A percentile compares a stretch with the other conserved stretches of the same genome.
These are phyloP conservation scores for Drosophila pseudoobscura DNA, from an alignment of 1,140 invertebrate genomes.

Conservation along the genomic window DNA sequence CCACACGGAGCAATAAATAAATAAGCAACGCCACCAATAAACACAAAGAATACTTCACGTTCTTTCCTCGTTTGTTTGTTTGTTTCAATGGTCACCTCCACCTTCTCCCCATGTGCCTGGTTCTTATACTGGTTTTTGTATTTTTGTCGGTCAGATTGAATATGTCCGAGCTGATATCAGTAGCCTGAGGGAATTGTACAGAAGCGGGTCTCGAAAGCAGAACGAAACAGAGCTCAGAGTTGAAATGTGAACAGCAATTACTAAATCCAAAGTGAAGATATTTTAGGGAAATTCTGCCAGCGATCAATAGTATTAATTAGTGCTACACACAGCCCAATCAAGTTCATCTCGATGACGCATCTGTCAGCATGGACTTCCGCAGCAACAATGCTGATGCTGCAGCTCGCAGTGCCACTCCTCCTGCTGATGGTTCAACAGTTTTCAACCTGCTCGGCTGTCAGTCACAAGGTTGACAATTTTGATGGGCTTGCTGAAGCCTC, in stretches of 20 bases:
- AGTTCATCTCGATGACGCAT: conserved; percentile 17
- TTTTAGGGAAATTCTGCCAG: not conserved
- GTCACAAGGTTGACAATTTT: conserved; percentile 42
- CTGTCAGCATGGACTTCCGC: conserved; percentile 21
- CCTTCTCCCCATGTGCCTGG: not conserved
- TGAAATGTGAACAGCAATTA: conserved; percentile 19
- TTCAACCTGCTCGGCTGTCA: conserved; percentile 24
- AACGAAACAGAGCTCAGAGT: conserved; percentile 22
- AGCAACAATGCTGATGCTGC: conserved; percentile 23
- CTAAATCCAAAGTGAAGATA: conserved; percentile 6
- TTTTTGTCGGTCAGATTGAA: conserved; percentile 66
- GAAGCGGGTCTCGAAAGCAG: conserved; percentile 28
- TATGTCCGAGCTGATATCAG: conserved; percentile 45
- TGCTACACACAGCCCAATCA: conserved; percentile 1
- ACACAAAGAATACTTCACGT: conserved; percentile 38
- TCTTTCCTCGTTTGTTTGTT: conserved; percentile 50
- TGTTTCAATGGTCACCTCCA: not conserved
- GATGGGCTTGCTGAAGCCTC: conserved; percentile 13
- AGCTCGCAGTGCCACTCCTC: conserved; percentile 19
- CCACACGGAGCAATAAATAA: conserved; percentile 75
- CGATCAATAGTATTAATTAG: conserved; percentile 50
- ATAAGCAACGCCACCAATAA: conserved; percentile 58
- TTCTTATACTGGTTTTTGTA: conserved; percentile 28
- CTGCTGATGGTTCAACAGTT: not conserved
- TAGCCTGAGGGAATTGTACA: conserved; percentile 45